These are phyloP conservation scores for Apotomis capreana DNA, from an alignment of 2,888 invertebrate species.

Conservation along the genomic window DNA sequence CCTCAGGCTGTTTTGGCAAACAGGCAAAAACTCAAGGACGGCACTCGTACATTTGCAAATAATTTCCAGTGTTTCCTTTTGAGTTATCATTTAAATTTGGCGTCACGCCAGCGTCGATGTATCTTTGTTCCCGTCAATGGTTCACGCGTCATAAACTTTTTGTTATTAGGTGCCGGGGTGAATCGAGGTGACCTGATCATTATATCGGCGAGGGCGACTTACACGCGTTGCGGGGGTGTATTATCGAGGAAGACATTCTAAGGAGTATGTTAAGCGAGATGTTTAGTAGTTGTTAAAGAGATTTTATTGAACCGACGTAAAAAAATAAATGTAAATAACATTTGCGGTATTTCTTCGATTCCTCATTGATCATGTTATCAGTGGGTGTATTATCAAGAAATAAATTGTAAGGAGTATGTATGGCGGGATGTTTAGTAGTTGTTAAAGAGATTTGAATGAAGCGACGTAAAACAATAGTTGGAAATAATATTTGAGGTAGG, in stretches of 20 bases:
- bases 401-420: too few species aligned
- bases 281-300: too few species aligned
- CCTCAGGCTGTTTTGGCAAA: slow-evolving; percentile 38
- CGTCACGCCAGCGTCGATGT: slow-evolving; percentile 47
- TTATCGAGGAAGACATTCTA: background rate
- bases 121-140: slow-evolving; percentile 48
- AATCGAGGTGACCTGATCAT: slow-evolving; percentile 40
- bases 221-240: background rate
- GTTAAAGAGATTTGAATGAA: too few species aligned
- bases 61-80: slow-evolving; percentile 47
- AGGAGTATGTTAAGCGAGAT: background rate
- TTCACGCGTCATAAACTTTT: slow-evolving; percentile 51
- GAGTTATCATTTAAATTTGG: slow-evolving; percentile 51
- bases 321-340: too few species aligned
- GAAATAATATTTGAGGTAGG: too few species aligned
- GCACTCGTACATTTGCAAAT: slow-evolving; percentile 43
- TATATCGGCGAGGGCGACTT: slow-evolving; percentile 24
- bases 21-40: slow-evolving; percentile 45
- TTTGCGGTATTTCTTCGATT: too few species aligned
- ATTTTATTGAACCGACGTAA: too few species aligned
- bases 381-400: too few species aligned
- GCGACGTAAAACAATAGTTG: too few species aligned
- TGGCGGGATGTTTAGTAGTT: too few species aligned
- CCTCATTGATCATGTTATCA: too few species aligned
- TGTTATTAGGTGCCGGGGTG: slow-evolving; percentile 43